A percentile compares a stretch with the other conserved stretches of the same genome.
phyloP scores from a whole-genome alignment of 2,113 vertebrate species.

The Tichodroma muraria region DNA sequence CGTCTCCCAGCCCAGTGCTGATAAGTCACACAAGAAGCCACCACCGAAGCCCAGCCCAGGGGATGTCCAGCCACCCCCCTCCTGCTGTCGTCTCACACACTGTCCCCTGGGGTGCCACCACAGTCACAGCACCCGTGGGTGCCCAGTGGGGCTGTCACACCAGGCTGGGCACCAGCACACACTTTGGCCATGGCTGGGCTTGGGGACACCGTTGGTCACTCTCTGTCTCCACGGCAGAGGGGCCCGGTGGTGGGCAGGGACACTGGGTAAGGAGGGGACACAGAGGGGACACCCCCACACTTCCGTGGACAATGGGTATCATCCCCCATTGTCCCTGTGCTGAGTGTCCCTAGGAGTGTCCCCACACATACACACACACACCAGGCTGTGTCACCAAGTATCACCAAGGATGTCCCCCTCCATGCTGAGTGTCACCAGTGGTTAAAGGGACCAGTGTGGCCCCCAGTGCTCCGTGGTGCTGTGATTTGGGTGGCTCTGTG shows the following conservation, averaged over 20 bases:
- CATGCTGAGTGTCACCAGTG: neutral
- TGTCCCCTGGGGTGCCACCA: neutral
- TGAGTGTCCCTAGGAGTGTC: neutral
- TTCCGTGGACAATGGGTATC: accelerated
- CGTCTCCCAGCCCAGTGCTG: neutral
- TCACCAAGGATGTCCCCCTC: neutral
- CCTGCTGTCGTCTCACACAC: neutral
- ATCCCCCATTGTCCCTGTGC: no score
- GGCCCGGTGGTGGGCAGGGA: accelerated
- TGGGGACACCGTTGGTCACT: neutral
- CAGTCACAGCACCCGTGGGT: neutral
- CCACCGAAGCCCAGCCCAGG: neutral
- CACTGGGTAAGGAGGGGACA: neutral
- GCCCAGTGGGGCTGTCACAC: neutral
- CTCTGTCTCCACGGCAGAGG: neutral
- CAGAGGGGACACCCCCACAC: neutral
- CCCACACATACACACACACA: neutral
- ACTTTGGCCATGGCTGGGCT: neutral
- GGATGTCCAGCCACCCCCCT: neutral
- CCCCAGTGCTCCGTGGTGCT: neutral
- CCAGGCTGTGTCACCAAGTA: neutral
- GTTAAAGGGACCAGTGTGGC: neutral
- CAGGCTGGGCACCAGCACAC: neutral
- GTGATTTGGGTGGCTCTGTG: neutral
- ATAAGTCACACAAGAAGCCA: accelerated